Evolutionary conservation across 2,797 vertebrate genomes (phyloP), one percentile per base, ranked within the genome.

Genomic region (Danio tinwini): DNA sequence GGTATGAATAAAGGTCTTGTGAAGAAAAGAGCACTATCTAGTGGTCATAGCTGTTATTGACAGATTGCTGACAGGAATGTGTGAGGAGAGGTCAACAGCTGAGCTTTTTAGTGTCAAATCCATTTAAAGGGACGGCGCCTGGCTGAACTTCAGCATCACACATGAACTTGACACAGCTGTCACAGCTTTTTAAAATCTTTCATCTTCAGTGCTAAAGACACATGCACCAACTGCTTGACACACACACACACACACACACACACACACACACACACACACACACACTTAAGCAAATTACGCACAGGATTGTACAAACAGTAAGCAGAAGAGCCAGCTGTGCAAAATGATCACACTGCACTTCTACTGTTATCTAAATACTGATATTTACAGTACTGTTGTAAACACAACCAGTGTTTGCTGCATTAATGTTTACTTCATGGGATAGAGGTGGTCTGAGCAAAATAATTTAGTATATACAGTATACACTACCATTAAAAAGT

Each of bases 1-100:
- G 97, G 97, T 97, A 64, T n/a, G 12, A 40, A 45, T 49, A 47
- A 69, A 58, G 49, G 59, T 21, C 17, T 37, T 79, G 14, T 55
- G 59, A 80, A 37, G 47, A 39, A 68, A 85, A 88, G 61, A 88
- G 84, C 83, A 74, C 85, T 88, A 84, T 88, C 88, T 91, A 84
- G 88, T 91, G 91, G 89, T 68, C 67, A 0, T 62, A 42, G 49
- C 37, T 29, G 73, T 79, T 86, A 80, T 81, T 17, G 83, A 68
- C 81, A 64, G 56, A 44, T 55, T 11, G 16, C 52, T 71, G 17
- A 75, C 77, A 80, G 81, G 83, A 82, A 71, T 81, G 65, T 29
- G 71, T 55, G 40, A 29, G 29, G 29, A 29, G 29, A 71, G 52
- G 76, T 56, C 86, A 86, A 90, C 91, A 92, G 90, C 90, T 93